phyloP scores from a whole-genome alignment of 2,113 vertebrate species.

The Oncorhynchus keta region DNA sequence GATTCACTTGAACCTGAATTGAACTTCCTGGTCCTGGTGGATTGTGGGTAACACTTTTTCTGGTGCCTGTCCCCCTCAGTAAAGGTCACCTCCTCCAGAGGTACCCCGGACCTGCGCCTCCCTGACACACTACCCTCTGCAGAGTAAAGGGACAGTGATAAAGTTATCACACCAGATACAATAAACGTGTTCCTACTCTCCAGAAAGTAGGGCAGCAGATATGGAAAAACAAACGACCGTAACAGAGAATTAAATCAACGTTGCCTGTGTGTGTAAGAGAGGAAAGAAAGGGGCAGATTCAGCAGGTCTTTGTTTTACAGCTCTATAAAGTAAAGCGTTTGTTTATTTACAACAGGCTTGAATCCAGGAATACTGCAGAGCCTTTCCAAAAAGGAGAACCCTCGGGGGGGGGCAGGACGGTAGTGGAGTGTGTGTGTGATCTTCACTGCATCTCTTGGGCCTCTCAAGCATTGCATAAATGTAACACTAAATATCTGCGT shows the following conservation, averaged over 20 bases:
- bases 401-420: not conserved
- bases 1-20: constrained; percentile 26
- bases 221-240: not conserved
- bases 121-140: constrained; percentile 60
- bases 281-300: not conserved
- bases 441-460: constrained; percentile 30
- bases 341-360: not conserved
- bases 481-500: too few relatives aligned
- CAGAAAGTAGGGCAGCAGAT: not conserved
- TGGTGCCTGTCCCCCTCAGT: not conserved
- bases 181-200: constrained; percentile 2
- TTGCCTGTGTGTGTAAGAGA: not conserved
- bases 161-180: not conserved
- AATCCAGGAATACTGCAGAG: not conserved
- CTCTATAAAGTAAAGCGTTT: constrained; percentile 4
- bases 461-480: not conserved
- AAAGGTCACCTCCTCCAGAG: constrained; percentile 12
- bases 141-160: not conserved
- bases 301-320: constrained; percentile 13
- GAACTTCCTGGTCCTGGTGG: constrained; percentile 29
- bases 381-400: not conserved
- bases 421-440: not conserved
- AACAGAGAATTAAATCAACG: not conserved
- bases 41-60: not conserved
- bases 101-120: constrained; percentile 38